These are phyloP conservation scores for Himalopsyche kuldschensis DNA, from an alignment of 2,888 invertebrate genomes.

Conservation along the genomic window DNA sequence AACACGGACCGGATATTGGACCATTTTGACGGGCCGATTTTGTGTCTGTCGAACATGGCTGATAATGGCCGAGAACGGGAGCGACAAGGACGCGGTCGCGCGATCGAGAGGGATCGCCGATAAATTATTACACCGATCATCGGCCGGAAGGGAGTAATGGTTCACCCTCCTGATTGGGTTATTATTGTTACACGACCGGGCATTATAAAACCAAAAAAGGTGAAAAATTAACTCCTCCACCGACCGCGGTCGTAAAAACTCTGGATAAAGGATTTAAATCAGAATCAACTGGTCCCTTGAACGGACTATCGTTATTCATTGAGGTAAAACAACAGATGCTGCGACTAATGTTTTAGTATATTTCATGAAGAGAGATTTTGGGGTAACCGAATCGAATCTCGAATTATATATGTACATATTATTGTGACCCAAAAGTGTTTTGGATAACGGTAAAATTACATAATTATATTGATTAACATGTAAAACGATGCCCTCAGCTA, in stretches of 20 bases:
- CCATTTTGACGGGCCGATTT: constrained; percentile 27
- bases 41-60: constrained; percentile 16
- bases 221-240: constrained; percentile 16
- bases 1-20: constrained; percentile 34
- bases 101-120: constrained; percentile 19
- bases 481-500: no score
- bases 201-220: constrained; percentile 7
- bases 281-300: neutral
- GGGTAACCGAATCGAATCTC: neutral
- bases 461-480: no score
- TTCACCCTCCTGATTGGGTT: constrained; percentile 35
- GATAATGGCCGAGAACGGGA: constrained; percentile 23
- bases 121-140: constrained; percentile 37
- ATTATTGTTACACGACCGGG: constrained; percentile 15
- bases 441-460: no score
- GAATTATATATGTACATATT: no score
- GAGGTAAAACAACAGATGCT: neutral
- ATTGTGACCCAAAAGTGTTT: no score
- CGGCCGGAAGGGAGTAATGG: constrained; percentile 39
- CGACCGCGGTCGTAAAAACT: neutral
- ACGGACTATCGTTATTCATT: neutral
- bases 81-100: constrained; percentile 24
- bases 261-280: neutral
- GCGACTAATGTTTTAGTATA: neutral
- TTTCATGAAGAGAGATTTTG: neutral